A percentile compares a stretch with the other conserved stretches of the same genome.
phyloP scores from a whole-genome alignment of 2,797 vertebrate species.

The Myotis myotis region DNA sequence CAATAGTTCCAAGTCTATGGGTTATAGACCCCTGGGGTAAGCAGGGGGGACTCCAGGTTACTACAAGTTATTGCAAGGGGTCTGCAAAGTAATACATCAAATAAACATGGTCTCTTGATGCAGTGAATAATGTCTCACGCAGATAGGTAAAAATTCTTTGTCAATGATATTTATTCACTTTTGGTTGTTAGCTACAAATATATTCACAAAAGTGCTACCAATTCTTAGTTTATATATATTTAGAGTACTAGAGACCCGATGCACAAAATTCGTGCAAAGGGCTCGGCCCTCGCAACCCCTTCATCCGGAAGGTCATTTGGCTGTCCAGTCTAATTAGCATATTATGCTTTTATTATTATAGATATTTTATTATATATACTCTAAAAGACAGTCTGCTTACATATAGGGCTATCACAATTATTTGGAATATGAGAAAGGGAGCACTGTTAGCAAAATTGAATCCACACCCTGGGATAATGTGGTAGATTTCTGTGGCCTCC shows the following conservation, averaged over 20 bases:
- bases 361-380: background rate
- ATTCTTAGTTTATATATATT: background rate
- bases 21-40: constrained; percentile 29
- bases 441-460: background rate
- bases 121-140: background rate
- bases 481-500: background rate
- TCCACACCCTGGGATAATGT: background rate
- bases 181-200: constrained; percentile 13
- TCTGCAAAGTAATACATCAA: constrained; percentile 7
- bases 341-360: too few relatives aligned
- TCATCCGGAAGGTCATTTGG: too few relatives aligned
- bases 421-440: background rate
- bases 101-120: background rate
- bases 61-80: constrained; percentile 40
- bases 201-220: background rate
- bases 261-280: too few relatives aligned
- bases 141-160: constrained; percentile 8
- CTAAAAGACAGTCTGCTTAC: background rate
- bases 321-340: too few relatives aligned
- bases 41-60: background rate
- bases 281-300: too few relatives aligned
- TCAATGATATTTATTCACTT: background rate
- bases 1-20: constrained; percentile 13
- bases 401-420: background rate
- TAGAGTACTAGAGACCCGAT: background rate